Conservation (phyloP, 2,113 vertebrate genomes). For the Oncorhynchus tshawytscha region DNA sequence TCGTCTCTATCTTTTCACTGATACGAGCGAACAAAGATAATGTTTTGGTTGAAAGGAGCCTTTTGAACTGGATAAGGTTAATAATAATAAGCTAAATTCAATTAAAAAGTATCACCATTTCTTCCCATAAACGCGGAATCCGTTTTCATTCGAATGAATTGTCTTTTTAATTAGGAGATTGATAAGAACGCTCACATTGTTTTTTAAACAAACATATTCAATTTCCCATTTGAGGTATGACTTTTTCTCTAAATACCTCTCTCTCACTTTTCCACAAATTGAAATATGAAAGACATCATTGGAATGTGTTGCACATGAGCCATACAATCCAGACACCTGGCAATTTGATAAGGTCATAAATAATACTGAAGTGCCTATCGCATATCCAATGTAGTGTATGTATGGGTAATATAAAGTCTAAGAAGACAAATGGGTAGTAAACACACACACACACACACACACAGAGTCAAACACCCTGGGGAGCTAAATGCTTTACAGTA, state of each 20-base stretch:
- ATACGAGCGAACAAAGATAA: constrained; percentile 24
- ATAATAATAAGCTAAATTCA: constrained; percentile 12
- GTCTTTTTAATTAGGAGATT: constrained; percentile 24
- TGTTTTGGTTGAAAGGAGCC: constrained; percentile 3
- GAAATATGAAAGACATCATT: neutral
- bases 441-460: too few relatives aligned
- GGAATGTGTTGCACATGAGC: neutral
- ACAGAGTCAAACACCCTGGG: neutral
- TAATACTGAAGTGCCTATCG: constrained; percentile 9
- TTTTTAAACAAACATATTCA: neutral
- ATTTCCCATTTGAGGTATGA: neutral
- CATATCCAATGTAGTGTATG: too few relatives aligned
- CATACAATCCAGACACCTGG: neutral
- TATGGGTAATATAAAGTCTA: neutral
- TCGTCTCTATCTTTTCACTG: neutral
- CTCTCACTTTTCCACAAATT: neutral
- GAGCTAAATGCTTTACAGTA: neutral
- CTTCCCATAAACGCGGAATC: neutral
- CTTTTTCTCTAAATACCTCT: neutral
- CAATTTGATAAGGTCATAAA: constrained; percentile 16
- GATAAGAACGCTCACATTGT: constrained; percentile 6
- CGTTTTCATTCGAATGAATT: constrained; percentile 35
- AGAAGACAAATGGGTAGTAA: neutral
- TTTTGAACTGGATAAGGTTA: constrained; percentile 12
- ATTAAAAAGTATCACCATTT: constrained; percentile 21